Conservation (phyloP, 1,140 invertebrate species). For the Ericerus pela region DNA sequence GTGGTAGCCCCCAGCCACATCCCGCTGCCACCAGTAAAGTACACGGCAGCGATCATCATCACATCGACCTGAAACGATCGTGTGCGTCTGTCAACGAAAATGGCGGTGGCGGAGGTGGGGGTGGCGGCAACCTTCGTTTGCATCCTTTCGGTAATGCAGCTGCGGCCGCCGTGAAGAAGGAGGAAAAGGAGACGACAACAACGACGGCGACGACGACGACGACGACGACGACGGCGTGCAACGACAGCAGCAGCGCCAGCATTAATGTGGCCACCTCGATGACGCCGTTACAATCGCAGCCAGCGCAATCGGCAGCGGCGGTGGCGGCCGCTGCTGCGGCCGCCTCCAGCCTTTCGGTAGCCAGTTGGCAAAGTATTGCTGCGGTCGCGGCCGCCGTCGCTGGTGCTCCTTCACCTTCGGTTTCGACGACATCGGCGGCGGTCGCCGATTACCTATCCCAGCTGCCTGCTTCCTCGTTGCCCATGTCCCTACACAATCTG, state of each 20-base stretch:
- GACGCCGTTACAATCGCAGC: no score
- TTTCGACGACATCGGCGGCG: slow-evolving; percentile 43
- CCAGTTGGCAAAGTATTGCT: slow-evolving; percentile 51
- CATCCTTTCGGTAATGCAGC: no score
- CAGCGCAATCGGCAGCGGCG: not conserved
- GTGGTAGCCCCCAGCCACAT: not conserved
- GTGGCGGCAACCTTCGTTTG: no score
- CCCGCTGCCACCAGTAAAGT: no score
- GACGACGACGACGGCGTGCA: no score
- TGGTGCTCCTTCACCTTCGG: not conserved
- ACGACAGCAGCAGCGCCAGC: no score
- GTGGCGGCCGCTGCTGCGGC: not conserved
- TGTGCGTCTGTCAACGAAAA: no score
- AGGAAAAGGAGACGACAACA: not conserved
- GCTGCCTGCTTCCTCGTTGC: slow-evolving; percentile 54
- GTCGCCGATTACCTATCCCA: slow-evolving; percentile 71
- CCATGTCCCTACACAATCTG: slow-evolving; percentile 64
- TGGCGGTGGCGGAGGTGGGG: no score
- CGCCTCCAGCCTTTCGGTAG: not conserved
- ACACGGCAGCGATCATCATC: no score
- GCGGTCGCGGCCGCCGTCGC: slow-evolving; percentile 31
- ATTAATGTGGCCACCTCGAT: no score
- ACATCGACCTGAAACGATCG: no score
- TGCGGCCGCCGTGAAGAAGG: not conserved
- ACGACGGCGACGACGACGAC: no score